These are phyloP conservation scores for Ophioninae sp. DNA, from an alignment of 2,888 invertebrate genomes.

Conservation along the genomic window DNA sequence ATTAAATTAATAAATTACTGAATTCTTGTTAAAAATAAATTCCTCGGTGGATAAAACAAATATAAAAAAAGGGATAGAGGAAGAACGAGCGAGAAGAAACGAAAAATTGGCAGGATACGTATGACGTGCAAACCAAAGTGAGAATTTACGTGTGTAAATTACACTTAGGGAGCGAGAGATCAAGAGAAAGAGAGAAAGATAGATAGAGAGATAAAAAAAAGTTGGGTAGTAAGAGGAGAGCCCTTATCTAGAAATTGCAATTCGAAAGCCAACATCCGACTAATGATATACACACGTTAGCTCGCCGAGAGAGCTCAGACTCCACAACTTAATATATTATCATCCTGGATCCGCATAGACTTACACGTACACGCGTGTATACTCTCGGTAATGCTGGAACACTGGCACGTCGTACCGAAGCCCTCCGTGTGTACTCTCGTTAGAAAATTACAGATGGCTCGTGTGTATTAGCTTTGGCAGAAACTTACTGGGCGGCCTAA, in stretches of 20 bases:
- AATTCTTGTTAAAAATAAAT: too few species aligned
- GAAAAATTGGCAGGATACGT: constrained; percentile 47
- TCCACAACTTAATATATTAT: constrained; percentile 49
- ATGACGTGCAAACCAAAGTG: constrained; percentile 32
- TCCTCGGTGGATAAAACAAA: too few species aligned
- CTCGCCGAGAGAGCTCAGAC: not conserved
- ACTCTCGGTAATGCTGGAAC: not conserved
- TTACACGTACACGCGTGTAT: not conserved
- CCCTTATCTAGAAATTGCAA: constrained; percentile 59
- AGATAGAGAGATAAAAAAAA: not conserved
- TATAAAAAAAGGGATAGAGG: constrained; percentile 17
- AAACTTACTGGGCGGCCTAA: constrained; percentile 28
- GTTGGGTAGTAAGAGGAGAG: constrained; percentile 42
- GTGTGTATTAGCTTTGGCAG: constrained; percentile 21
- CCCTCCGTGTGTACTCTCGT: constrained; percentile 22
- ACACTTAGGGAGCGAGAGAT: not conserved
- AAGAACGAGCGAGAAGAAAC: constrained; percentile 25
- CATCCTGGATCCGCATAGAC: constrained; percentile 4
- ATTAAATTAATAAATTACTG: not conserved
- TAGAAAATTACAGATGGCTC: constrained; percentile 25
- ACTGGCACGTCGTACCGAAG: constrained; percentile 19
- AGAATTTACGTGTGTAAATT: constrained; percentile 17
- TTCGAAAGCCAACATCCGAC: constrained; percentile 56
- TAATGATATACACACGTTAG: constrained; percentile 46
- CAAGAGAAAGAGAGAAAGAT: not conserved